Evolutionary conservation across 2,797 vertebrate genomes (phyloP).

Genomic region (Rhinophrynus dorsalis): DNA sequence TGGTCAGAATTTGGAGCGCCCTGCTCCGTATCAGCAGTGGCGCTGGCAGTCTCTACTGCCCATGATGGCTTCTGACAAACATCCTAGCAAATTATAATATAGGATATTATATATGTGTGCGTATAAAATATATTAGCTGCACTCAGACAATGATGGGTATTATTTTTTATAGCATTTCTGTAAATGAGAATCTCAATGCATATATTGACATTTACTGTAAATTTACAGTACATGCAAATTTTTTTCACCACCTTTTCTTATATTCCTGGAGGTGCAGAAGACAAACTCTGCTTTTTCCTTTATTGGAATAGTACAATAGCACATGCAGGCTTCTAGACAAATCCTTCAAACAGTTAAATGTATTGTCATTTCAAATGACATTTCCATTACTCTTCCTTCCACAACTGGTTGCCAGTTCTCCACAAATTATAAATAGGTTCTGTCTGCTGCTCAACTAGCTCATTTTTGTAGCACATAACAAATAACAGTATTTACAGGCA

Average conservation of each 20-base stretch:
- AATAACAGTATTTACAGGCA: constrained; percentile 51
- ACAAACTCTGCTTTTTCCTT: constrained; percentile 29
- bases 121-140: too few relatives aligned
- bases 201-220: not conserved
- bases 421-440: constrained; percentile 49
- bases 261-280: constrained; percentile 13
- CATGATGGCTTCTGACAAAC: too few relatives aligned
- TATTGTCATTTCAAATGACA: constrained; percentile 48
- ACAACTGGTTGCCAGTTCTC: constrained; percentile 45
- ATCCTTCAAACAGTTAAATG: constrained; percentile 50
- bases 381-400: constrained; percentile 45
- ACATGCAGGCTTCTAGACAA: constrained; percentile 21
- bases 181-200: not conserved
- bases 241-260: not conserved
- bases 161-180: too few relatives aligned
- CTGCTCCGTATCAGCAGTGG: too few relatives aligned
- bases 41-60: too few relatives aligned
- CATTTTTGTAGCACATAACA: constrained; percentile 48
- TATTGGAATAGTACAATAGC: constrained; percentile 30
- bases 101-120: too few relatives aligned
- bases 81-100: too few relatives aligned
- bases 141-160: too few relatives aligned
- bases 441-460: constrained; percentile 46
- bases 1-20: too few relatives aligned
- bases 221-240: constrained; percentile 30